Percentiles rank a stretch among this genome's conserved stretches.
phyloP scores from a whole-genome alignment of 1,140 invertebrate genomes.

The Catajapyx aquilonaris region DNA sequence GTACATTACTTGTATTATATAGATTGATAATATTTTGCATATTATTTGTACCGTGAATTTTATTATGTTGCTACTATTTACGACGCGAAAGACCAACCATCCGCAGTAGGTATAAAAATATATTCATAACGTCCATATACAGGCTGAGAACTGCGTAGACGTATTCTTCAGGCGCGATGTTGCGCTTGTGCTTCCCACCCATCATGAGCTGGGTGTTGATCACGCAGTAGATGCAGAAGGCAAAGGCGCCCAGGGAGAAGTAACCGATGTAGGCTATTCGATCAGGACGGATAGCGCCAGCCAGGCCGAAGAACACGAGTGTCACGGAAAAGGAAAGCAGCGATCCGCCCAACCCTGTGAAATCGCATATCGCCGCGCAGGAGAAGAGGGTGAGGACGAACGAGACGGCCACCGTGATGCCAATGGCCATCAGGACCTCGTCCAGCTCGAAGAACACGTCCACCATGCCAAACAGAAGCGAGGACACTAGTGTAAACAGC shows the following conservation, averaged over 20 bases:
- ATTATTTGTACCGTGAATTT: no score
- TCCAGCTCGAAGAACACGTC: conserved; percentile 9
- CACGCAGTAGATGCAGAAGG: conserved; percentile 29
- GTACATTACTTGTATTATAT: no score
- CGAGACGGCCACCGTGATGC: conserved; percentile 21
- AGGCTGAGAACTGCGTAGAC: conserved; percentile 30
- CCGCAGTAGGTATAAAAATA: neutral
- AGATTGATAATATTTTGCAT: no score
- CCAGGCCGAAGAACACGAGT: conserved; percentile 27
- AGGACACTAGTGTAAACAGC: conserved; percentile 16
- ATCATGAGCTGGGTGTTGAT: conserved; percentile 37
- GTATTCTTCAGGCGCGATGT: conserved; percentile 32
- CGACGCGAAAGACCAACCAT: neutral
- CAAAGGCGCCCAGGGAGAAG: conserved; percentile 24
- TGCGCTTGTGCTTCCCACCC: conserved; percentile 30
- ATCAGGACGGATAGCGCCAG: neutral
- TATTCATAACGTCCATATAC: conserved; percentile 14
- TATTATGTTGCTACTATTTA: no score
- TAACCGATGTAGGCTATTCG: conserved; percentile 18
- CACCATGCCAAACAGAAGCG: neutral
- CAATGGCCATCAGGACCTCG: conserved; percentile 21
- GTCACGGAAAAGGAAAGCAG: conserved; percentile 26
- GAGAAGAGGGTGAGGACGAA: conserved; percentile 31
- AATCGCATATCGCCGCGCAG: conserved; percentile 20
- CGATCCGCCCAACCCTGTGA: conserved; percentile 24